Conservation (phyloP, 37 sponge, comb jelly and placozoan genomes). For the Sycon ciliatum region DNA sequence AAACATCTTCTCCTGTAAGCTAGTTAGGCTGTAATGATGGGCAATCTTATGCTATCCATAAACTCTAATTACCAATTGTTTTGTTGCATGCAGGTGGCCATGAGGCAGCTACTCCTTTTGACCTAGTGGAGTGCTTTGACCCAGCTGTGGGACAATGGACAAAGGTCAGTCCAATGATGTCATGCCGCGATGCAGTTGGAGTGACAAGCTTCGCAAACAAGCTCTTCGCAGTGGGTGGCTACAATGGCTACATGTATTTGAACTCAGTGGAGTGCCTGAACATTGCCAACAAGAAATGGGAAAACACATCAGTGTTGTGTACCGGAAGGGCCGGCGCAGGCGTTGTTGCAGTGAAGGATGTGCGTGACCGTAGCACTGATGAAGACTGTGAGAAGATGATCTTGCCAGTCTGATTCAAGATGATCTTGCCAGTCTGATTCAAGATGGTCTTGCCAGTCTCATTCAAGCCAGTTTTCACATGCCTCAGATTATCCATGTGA, state of each 20-base stretch:
- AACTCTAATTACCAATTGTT: too few species aligned
- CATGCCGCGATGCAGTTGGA: conserved; percentile 56
- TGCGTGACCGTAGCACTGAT: not conserved
- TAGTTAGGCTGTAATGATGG: too few species aligned
- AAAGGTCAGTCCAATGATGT: conserved; percentile 28
- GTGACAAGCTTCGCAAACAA: conserved; percentile 48
- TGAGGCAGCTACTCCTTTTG: conserved; percentile 29
- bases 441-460: too few species aligned
- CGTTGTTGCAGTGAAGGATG: not conserved
- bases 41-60: too few species aligned
- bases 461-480: too few species aligned
- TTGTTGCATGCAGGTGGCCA: too few species aligned
- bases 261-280: conserved; percentile 62
- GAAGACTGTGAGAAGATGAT: too few species aligned
- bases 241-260: conserved; percentile 53
- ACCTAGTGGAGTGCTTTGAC: conserved; percentile 56
- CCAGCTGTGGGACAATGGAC: conserved; percentile 50
- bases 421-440: too few species aligned
- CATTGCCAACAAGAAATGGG: conserved; percentile 54
- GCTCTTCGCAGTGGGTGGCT: conserved; percentile 71
- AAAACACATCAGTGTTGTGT: conserved; percentile 27
- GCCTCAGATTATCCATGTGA: too few species aligned
- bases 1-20: too few species aligned
- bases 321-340: conserved; percentile 62
- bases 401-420: too few species aligned